These are phyloP conservation scores for Potamarius usumacintae DNA, from an alignment of 2,113 vertebrate species.

Conservation along the genomic window DNA sequence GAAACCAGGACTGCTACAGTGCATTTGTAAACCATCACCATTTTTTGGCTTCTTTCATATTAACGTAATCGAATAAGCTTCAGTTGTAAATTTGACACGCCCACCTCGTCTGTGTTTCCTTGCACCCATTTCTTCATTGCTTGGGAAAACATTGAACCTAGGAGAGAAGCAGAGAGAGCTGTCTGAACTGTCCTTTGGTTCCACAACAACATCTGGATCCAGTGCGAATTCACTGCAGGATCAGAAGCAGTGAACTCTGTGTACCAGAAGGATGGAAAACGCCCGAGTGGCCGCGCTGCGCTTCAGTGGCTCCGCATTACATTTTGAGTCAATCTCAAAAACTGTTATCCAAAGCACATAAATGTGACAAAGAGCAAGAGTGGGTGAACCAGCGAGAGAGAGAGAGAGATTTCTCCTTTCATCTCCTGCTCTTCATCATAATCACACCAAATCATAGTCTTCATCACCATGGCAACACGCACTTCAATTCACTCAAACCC, in stretches of 20 bases:
- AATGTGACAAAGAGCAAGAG: not conserved
- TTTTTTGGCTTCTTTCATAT: not conserved
- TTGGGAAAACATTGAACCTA: slow-evolving; percentile 91
- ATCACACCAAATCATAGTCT: slow-evolving; percentile 40
- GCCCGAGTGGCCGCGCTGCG: slow-evolving; percentile 1
- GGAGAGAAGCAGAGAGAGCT: not conserved
- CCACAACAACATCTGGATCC: not conserved
- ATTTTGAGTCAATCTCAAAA: slow-evolving; percentile 13
- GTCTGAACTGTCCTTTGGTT: not conserved
- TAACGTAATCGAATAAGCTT: not conserved
- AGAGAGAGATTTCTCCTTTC: slow-evolving; percentile 25
- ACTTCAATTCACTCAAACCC: slow-evolving; percentile 36
- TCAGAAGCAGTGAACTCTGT: slow-evolving; percentile 10
- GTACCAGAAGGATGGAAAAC: slow-evolving; percentile 5
- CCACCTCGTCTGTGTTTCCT: slow-evolving; percentile 87
- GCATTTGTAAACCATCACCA: not conserved
- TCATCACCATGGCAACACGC: slow-evolving; percentile 51
- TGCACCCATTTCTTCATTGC: slow-evolving; percentile 94
- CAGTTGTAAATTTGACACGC: not conserved
- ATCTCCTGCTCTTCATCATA: slow-evolving; percentile 30
- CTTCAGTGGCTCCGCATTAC: slow-evolving; percentile 12
- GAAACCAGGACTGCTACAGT: not conserved
- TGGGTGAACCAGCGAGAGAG: not conserved
- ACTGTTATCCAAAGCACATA: slow-evolving; percentile 12
- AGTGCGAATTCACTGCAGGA: not conserved